Evolutionary conservation across 2,113 vertebrate genomes (phyloP).

Genomic region (Petromus typicus): DNA sequence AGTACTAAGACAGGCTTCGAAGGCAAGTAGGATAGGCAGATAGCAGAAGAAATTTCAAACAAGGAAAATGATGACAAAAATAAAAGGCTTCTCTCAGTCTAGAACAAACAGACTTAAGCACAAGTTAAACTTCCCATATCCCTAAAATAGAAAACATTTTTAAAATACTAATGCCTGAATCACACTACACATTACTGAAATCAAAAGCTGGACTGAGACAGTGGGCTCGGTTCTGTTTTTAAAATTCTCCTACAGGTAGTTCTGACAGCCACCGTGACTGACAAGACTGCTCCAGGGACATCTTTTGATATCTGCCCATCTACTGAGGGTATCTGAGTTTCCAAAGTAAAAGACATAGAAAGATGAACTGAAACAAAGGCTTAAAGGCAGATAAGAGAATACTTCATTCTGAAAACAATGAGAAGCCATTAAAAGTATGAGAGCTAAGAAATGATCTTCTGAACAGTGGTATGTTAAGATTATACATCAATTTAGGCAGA

Average conservation of each 20-base stretch:
- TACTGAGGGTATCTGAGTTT: neutral
- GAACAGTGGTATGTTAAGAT: neutral
- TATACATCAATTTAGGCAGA: neutral
- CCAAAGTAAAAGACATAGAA: neutral
- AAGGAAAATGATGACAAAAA: slow-evolving; percentile 13
- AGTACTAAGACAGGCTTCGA: neutral
- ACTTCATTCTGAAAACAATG: slow-evolving; percentile 28
- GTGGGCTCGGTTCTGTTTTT: neutral
- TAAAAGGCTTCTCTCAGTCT: neutral
- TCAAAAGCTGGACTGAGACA: neutral
- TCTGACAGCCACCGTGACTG: neutral
- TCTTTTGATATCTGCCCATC: neutral
- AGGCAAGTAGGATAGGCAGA: neutral
- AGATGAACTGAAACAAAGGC: neutral
- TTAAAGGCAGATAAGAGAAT: neutral
- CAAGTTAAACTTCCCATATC: neutral
- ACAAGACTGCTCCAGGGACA: neutral
- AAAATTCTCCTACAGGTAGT: neutral
- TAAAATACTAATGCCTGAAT: neutral
- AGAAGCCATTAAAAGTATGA: neutral
- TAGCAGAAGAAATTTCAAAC: slow-evolving; percentile 4
- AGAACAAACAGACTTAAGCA: neutral
- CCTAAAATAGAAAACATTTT: slow-evolving; percentile 28
- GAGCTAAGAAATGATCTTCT: neutral
- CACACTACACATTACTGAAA: neutral